phyloP scores from a whole-genome alignment of 92 coral and sea anemone genomes.

The Bergia sp. region DNA sequence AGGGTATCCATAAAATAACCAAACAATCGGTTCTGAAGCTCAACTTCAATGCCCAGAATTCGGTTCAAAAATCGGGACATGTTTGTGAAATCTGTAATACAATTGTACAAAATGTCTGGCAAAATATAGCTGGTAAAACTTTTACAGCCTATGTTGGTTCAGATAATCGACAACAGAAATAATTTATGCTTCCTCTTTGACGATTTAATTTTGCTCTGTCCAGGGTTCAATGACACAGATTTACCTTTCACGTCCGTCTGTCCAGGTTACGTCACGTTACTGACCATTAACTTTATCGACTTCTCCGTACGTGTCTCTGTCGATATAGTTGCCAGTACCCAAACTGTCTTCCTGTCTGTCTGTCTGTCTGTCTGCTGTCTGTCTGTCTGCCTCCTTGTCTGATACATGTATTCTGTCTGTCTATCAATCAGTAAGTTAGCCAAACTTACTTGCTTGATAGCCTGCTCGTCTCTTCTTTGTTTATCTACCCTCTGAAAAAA shows the following conservation, averaged over 20 bases:
- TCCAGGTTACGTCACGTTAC: too few relatives aligned
- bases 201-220: too few relatives aligned
- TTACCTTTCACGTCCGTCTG: background rate
- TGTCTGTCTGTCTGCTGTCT: background rate
- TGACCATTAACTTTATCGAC: background rate
- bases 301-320: background rate
- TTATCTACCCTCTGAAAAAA: background rate
- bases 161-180: background rate
- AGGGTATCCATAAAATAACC: conserved; percentile 83
- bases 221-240: background rate
- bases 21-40: conserved; percentile 91
- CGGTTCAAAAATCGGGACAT: conserved; percentile 94
- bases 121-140: background rate
- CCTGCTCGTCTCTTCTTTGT: background rate
- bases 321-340: too few relatives aligned
- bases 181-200: background rate
- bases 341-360: background rate
- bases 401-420: background rate
- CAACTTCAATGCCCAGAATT: conserved; percentile 93
- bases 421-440: background rate
- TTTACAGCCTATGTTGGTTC: background rate
- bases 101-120: conserved; percentile 4
- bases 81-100: conserved; percentile 78
- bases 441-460: background rate
- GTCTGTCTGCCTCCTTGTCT: background rate